Percentiles rank a stretch among this genome's conserved stretches.
Evolutionary conservation across 2,113 vertebrate genomes (phyloP).

Genomic region (Piliocolobus tephrosceles): DNA sequence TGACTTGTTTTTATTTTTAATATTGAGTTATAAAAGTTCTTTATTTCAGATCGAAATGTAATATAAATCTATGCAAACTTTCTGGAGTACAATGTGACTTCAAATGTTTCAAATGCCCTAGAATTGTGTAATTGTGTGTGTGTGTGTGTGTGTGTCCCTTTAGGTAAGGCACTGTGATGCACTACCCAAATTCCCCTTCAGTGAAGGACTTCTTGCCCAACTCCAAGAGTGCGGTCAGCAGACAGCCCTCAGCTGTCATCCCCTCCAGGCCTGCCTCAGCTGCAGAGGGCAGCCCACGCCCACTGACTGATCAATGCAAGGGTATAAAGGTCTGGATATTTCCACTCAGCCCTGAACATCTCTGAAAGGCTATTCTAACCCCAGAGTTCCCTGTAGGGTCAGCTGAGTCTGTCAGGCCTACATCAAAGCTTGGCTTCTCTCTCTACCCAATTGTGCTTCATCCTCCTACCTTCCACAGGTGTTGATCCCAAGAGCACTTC

Average conservation of each 20-base stretch:
- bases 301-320: neutral
- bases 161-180: neutral
- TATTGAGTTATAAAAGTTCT: neutral
- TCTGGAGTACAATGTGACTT: neutral
- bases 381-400: neutral
- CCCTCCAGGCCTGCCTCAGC: neutral
- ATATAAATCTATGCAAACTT: neutral
- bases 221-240: neutral
- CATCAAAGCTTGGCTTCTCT: neutral
- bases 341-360: neutral
- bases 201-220: neutral
- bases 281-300: neutral
- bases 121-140: neutral
- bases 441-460: neutral
- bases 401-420: neutral
- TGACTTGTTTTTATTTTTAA: neutral
- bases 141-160: neutral
- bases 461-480: neutral
- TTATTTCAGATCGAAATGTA: conserved; percentile 2
- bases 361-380: neutral
- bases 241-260: neutral
- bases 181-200: neutral
- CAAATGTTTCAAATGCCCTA: neutral
- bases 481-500: neutral
- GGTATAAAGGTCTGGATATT: neutral